Evolutionary conservation across 2,888 invertebrate genomes (phyloP), one percentile per base, ranked within the genome.

Genomic region (Escarpia spicata): DNA sequence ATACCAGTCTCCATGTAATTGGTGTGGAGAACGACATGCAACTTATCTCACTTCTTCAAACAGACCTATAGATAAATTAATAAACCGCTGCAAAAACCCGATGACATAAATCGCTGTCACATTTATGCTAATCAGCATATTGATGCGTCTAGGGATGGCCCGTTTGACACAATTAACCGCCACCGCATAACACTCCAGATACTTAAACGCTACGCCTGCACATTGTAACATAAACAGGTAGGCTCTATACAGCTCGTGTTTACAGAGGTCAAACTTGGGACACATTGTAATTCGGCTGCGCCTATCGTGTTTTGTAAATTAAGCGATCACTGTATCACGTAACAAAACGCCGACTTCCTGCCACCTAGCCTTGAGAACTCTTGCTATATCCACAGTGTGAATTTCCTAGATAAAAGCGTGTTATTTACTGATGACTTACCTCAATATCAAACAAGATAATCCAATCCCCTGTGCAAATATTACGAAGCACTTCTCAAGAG

Each of bases 391-490:
- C 26, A 75, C 26, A 26, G 75, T 75, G 19, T 75, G 75, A 75
- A 75, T 75, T 75, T 75, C 75, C 75, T 75, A 75, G 19, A 6
- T 75, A 75, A 75, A 75, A 75, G 75, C 75, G 26, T 15, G 75
- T 75, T 75, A 75, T 75, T 75, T 75, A 26, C 26, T 26, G 75
- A 75, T n/a, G n/a, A 75, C 75, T 75, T 75, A 19, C 75, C 26
- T 75, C n/a, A n/a, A 75, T 26, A 75, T 75, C 75, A 75, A n/a
- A 75, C 75, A 75, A 15, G 75, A 75, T 75, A 75, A 75, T 75
- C 75, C 75, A 75, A 75, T 75, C 75, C 75, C 26, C 26, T 75
- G 75, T 75, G 75, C 75, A 75, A 75, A 75, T 75, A 75, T 75
- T 75, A n/a, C 26, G 19, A 75, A 6, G 19, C 75, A 26, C 19